Percentiles rank a stretch among this genome's conserved stretches.
These are phyloP conservation scores for Anisognathus igniventris DNA, from an alignment of 2,797 vertebrate genomes.

Conservation along the genomic window DNA sequence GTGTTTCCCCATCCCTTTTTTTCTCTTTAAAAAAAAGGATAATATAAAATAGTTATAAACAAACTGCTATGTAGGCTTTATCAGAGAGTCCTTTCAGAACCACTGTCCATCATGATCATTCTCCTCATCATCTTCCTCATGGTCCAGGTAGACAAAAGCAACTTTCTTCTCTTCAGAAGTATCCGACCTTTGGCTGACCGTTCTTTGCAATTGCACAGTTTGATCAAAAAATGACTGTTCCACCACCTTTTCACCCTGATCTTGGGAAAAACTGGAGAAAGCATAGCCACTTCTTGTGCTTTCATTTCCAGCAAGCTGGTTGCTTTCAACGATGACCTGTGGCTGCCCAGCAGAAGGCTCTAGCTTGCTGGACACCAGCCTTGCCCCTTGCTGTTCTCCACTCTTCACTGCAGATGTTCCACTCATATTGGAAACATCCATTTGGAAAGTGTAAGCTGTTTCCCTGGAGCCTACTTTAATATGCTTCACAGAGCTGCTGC, in stretches of 20 bases:
- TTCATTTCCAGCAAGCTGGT: conserved; percentile 15
- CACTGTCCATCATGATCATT: conserved; percentile 71
- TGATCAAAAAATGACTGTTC: conserved; percentile 68
- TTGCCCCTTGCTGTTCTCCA: conserved; percentile 42
- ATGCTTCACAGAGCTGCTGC: conserved; percentile 61
- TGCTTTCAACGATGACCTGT: not conserved
- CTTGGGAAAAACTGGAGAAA: conserved; percentile 34
- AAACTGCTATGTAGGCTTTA: not conserved
- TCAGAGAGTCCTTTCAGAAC: conserved; percentile 67
- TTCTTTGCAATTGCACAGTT: conserved; percentile 73
- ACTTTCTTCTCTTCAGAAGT: conserved; percentile 84
- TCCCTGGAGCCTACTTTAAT: conserved; percentile 79
- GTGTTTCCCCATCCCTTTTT: not conserved
- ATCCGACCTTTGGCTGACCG: conserved; percentile 75
- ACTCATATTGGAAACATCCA: conserved; percentile 75
- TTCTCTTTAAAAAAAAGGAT: not conserved
- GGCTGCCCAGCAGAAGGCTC: conserved; percentile 16
- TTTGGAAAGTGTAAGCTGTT: conserved; percentile 83
- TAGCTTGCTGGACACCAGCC: conserved; percentile 27
- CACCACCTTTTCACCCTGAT: not conserved
- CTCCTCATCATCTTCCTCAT: conserved; percentile 74
- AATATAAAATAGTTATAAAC: not conserved
- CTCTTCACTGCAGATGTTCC: conserved; percentile 27
- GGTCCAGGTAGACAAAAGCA: conserved; percentile 86
- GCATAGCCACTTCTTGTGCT: not conserved